Base-by-base conservation (phyloP, 2,113 vertebrate genomes). In the Actenoides hombroni region DNA sequence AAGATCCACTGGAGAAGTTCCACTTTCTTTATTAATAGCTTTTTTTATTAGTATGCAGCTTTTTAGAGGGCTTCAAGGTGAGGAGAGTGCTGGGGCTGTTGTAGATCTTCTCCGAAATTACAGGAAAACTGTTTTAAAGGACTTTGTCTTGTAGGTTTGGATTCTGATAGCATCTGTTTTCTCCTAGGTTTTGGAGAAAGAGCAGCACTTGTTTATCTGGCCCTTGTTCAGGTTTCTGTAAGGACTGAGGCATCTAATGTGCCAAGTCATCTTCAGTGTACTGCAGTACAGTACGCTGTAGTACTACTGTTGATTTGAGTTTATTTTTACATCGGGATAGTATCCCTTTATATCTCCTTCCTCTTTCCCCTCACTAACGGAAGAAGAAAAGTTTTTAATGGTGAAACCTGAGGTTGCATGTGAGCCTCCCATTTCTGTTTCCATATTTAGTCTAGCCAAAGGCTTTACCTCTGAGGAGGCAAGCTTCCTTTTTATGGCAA, bases 381-480 rank as follows among this genome's bases (percentile, higher is more conserved):
- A 80, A 73, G 71, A 80, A 73, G 57, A 75, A 53, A 49, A 63
- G 9, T 19, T 92, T 81, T 73, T 39, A 61, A 23, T 5, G 1
- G 46, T 80, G 68, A 44, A 86, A 88, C 51, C n/a, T 67, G 67
- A 70, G 40, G 35, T 69, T 90, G 40, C 13, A 6, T 13, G 16
- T 70, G 46, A 85, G 19, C 39, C n/a, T 80, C 16, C 44, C 19
- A 35, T 46, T 86, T 73, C 53, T 54, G 19, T 67, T 95, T 79
- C 78, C n/a, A 33, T 90, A 96, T 93, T 93, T 83, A 88, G 49
- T 74, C 46, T 29, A 74, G 71, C 64, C 51, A 83, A 79, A 59
- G 46, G 7, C 48, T 85, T 86, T 18, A 74, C 54, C 49, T 83
- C 74, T 61, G 49, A 90, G 60, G 46, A 51, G 56, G 11, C 20